Conservation (phyloP, 2,888 invertebrate species). For the Agrotis ipsilon region DNA sequence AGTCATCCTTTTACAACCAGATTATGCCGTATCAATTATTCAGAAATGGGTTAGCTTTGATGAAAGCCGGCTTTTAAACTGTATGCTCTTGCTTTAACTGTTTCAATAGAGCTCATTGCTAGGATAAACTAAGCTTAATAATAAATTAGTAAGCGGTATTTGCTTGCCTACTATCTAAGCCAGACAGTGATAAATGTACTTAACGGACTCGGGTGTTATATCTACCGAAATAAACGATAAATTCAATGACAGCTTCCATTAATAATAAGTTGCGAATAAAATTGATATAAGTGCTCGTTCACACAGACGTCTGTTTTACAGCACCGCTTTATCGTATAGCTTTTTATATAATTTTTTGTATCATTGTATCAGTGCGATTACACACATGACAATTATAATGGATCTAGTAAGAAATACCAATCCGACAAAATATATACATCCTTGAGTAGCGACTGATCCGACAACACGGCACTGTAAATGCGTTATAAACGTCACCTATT, state of each 20-base stretch:
- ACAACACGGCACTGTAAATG: too few species aligned
- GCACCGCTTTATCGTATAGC: too few species aligned
- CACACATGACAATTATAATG: too few species aligned
- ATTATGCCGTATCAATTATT: constrained; percentile 28
- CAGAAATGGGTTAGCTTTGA: constrained; percentile 14
- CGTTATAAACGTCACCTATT: too few species aligned
- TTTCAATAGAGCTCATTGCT: constrained; percentile 1
- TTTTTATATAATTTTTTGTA: too few species aligned
- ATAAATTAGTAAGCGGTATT: constrained; percentile 15
- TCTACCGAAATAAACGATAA: constrained; percentile 22
- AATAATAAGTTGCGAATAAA: background rate
- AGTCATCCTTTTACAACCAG: constrained; percentile 7
- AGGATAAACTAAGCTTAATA: background rate
- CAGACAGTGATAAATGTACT: constrained; percentile 43
- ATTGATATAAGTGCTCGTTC: background rate
- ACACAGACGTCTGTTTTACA: too few species aligned
- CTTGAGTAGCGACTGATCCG: too few species aligned
- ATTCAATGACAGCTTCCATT: constrained; percentile 13
- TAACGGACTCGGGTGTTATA: background rate
- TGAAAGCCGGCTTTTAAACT: constrained; percentile 12
- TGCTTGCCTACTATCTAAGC: background rate
- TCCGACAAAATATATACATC: too few species aligned
- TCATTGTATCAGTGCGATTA: too few species aligned
- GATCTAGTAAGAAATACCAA: too few species aligned
- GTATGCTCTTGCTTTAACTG: background rate